Evolutionary conservation across 2,888 invertebrate species (phyloP), one percentile per base, ranked within the genome.

Genomic region (Ennomos quercinarius): DNA sequence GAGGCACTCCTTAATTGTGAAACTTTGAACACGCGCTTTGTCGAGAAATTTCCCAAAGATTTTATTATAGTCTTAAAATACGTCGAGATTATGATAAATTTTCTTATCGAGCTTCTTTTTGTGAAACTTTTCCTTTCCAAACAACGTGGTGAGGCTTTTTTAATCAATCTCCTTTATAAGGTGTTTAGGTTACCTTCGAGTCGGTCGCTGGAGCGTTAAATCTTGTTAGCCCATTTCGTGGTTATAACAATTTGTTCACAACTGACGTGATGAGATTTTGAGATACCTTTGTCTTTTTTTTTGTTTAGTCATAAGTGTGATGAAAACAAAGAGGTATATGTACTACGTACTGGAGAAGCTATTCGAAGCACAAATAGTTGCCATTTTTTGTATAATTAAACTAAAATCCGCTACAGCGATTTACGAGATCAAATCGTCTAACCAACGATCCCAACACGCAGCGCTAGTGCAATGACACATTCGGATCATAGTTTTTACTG

Each of bases 1-100:
- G 36, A 41, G 48, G 57, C 56, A 40, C 62, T 62, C 64, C 69
- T 63, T 69, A 69, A 69, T 69, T 69, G 69, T 69, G 62, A 62
- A 69, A 69, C 62, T 69, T 69, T 51, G 36, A 65, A 57, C 65
- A 64, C 51, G 51, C 57, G 48, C 65, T 65, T 67, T 66, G 68
- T 69, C 62, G 65, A 67, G 66, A 67, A 66, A 64, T 63, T 62
- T 27, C 47, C 57, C 62, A 17, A 62, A 67, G 55, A 59, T 67
- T 68, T 67, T 66, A 67, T 64, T 61, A 65, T 51, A 62, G 57
- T 50, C 42, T 45, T 59, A 56, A 61, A 66, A 63, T 66, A 59
- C 63, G 61, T 56, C 46, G 59, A 64, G 62, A 54, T 61, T 67
- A 55, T 61, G 62, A 53, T 63, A 42, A 63, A 57, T 63, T 65